A percentile compares a stretch with the other conserved stretches of the same genome.
phyloP scores from a whole-genome alignment of 2,797 vertebrate genomes.

The Sebastiscus tertius region DNA sequence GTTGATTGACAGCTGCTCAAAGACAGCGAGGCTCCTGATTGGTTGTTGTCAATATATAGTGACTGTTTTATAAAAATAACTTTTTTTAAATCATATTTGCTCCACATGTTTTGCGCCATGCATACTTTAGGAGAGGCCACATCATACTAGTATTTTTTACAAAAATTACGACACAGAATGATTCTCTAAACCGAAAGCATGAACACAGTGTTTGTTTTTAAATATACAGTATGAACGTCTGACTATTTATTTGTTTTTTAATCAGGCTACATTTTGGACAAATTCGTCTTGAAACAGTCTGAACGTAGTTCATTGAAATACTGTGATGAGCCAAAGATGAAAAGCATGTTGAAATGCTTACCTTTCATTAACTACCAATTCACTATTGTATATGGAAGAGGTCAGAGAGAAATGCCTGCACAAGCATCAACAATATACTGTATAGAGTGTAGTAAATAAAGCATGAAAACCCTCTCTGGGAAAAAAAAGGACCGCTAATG shows the following conservation, averaged over 20 bases:
- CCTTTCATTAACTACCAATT: slow-evolving; percentile 68
- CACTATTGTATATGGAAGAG: slow-evolving; percentile 74
- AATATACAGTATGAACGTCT: not conserved
- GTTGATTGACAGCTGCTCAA: no score
- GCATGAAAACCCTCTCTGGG: slow-evolving; percentile 56
- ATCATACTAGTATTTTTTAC: not conserved
- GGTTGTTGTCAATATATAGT: no score
- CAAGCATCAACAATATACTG: slow-evolving; percentile 74
- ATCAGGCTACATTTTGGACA: slow-evolving; percentile 18
- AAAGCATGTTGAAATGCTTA: slow-evolving; percentile 52
- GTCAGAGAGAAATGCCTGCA: slow-evolving; percentile 75
- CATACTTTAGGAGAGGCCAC: not conserved
- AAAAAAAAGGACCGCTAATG: slow-evolving; percentile 61
- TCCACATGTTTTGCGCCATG: not conserved
- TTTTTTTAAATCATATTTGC: no score
- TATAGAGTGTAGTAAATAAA: slow-evolving; percentile 70
- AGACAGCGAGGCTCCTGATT: no score
- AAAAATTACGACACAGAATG: not conserved
- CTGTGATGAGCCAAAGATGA: slow-evolving; percentile 26
- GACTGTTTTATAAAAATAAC: no score
- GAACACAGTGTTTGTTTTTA: not conserved
- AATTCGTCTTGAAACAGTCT: slow-evolving; percentile 13
- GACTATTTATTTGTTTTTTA: slow-evolving; percentile 10
- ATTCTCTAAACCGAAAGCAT: not conserved
- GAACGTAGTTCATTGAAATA: slow-evolving; percentile 46